Conservation (phyloP, 2,888 invertebrate genomes). For the Drosophila tripunctata region DNA sequence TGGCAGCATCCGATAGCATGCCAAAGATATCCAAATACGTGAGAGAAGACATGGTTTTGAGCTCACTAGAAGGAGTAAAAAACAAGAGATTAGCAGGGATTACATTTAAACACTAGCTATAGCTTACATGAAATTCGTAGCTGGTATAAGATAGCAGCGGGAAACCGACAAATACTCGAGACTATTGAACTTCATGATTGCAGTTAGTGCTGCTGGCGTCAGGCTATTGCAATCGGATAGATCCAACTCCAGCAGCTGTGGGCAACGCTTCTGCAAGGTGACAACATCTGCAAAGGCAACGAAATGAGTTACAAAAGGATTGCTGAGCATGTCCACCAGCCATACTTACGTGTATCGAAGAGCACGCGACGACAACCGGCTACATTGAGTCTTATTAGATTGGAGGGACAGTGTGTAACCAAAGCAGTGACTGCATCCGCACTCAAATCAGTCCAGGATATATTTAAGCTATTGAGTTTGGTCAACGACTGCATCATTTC, state of each 20-base stretch:
- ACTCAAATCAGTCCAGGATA: slow-evolving; percentile 92
- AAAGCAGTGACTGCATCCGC: slow-evolving; percentile 87
- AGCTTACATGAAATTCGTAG: slow-evolving; percentile 89
- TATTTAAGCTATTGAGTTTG: slow-evolving; percentile 87
- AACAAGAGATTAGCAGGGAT: background rate
- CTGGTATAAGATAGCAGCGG: slow-evolving; percentile 91
- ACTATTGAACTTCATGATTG: slow-evolving; percentile 86
- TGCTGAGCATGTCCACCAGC: too few relatives aligned
- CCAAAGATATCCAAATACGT: slow-evolving; percentile 93
- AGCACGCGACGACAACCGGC: slow-evolving; percentile 92
- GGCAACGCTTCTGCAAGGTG: slow-evolving; percentile 88
- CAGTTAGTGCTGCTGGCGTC: slow-evolving; percentile 86
- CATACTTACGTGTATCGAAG: slow-evolving; percentile 89
- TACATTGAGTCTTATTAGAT: slow-evolving; percentile 90
- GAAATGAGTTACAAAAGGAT: too few relatives aligned
- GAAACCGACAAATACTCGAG: slow-evolving; percentile 92
- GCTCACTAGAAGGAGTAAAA: slow-evolving; percentile 82
- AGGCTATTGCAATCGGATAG: slow-evolving; percentile 93
- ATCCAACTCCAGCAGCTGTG: slow-evolving; percentile 92
- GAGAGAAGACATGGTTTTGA: slow-evolving; percentile 88
- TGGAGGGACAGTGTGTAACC: slow-evolving; percentile 87
- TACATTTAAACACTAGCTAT: slow-evolving; percentile 52
- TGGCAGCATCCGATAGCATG: slow-evolving; percentile 87
- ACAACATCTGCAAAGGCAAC: slow-evolving; percentile 89
- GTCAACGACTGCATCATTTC: slow-evolving; percentile 86